Conservation (phyloP, 1,140 invertebrate genomes). For the Colletes gigas region DNA sequence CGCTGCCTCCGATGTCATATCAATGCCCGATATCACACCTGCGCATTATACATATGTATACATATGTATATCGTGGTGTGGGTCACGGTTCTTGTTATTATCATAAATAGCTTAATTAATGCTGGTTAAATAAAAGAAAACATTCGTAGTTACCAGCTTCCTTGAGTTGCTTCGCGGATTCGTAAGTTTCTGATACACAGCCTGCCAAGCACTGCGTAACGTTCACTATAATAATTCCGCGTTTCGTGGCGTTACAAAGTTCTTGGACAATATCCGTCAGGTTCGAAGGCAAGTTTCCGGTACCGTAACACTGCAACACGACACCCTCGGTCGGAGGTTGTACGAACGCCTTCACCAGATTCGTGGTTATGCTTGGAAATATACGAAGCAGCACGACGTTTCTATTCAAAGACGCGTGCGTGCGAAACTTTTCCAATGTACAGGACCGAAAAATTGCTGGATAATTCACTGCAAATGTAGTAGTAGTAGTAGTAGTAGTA, state of each 20-base stretch:
- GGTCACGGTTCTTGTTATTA: too few species aligned
- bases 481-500: too few species aligned
- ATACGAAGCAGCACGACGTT: constrained; percentile 93
- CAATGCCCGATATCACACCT: constrained; percentile 93
- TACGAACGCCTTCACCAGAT: constrained; percentile 90
- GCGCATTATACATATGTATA: not conserved
- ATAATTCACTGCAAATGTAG: constrained; percentile 90
- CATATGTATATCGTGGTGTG: too few species aligned
- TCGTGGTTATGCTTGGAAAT: constrained; percentile 93
- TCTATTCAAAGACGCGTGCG: constrained; percentile 89
- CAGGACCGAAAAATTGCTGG: constrained; percentile 88
- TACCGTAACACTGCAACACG: constrained; percentile 95
- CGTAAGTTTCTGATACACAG: constrained; percentile 89
- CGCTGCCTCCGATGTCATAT: constrained; percentile 98
- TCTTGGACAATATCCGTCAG: constrained; percentile 90
- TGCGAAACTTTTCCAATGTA: constrained; percentile 88
- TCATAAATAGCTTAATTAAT: too few species aligned
- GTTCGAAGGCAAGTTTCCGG: constrained; percentile 95
- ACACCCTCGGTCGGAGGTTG: constrained; percentile 93
- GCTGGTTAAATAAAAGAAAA: too few species aligned
- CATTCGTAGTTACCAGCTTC: constrained; percentile 62
- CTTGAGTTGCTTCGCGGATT: constrained; percentile 85
- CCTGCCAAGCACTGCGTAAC: constrained; percentile 94
- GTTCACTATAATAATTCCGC: constrained; percentile 95
- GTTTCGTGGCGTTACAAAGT: constrained; percentile 86